Conservation (phyloP, 2,797 vertebrate species). For the Enteromius paludinosus region DNA sequence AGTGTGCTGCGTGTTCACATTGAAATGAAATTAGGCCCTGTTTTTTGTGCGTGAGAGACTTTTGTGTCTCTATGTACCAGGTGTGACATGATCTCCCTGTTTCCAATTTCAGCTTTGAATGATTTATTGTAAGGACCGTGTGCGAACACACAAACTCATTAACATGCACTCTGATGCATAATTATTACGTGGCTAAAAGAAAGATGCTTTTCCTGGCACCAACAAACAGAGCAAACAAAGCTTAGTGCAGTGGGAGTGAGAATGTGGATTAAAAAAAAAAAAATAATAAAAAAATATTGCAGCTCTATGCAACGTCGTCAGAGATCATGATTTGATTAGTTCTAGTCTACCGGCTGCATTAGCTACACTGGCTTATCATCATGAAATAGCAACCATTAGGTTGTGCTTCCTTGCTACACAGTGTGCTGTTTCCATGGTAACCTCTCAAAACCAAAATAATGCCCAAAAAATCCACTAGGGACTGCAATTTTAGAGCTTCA, state of each 20-base stretch:
- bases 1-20: neutral
- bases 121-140: constrained; percentile 42
- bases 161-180: constrained; percentile 19
- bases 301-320: constrained; percentile 21
- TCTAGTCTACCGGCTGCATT: constrained; percentile 40
- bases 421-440: constrained; percentile 61
- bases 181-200: neutral
- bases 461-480: constrained; percentile 30
- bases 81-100: constrained; percentile 41
- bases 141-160: constrained; percentile 14
- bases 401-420: constrained; percentile 36
- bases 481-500: constrained; percentile 12
- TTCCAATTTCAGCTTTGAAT: constrained; percentile 52
- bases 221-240: neutral
- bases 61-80: constrained; percentile 10
- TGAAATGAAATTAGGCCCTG: constrained; percentile 2
- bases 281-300: neutral
- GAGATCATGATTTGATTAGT: constrained; percentile 54
- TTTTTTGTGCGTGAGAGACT: constrained; percentile 13
- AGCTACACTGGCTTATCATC: constrained; percentile 29
- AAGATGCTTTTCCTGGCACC: constrained; percentile 9
- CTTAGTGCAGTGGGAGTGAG: neutral
- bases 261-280: neutral
- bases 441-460: constrained; percentile 46
- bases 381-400: constrained; percentile 21